Conservation (phyloP, 2,888 invertebrate species). For the Eledona agricola region DNA sequence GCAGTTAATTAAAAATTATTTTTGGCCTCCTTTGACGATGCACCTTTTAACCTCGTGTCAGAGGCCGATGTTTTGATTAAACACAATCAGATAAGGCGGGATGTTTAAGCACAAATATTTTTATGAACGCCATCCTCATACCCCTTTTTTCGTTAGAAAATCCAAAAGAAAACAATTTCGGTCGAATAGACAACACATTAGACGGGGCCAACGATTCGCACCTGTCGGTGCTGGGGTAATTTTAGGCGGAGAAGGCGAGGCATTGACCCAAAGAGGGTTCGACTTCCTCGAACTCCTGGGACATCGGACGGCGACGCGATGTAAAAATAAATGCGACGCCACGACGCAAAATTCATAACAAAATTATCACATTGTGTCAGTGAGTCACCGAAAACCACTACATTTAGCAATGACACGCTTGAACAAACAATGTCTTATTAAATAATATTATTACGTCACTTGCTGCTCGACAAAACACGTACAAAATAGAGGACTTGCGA, state of each 20-base stretch:
- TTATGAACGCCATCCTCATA: slow-evolving; percentile 25
- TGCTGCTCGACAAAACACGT: too few relatives aligned
- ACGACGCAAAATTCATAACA: neutral
- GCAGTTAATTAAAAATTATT: slow-evolving; percentile 30
- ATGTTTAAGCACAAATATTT: slow-evolving; percentile 28
- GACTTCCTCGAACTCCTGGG: slow-evolving; percentile 13
- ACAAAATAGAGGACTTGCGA: too few relatives aligned
- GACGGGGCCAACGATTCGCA: slow-evolving; percentile 28
- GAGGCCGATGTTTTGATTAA: slow-evolving; percentile 32
- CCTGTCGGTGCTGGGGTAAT: slow-evolving; percentile 25
- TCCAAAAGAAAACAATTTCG: slow-evolving; percentile 18
- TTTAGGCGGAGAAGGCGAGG: slow-evolving; percentile 15
- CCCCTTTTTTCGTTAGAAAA: too few relatives aligned
- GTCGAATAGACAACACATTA: slow-evolving; percentile 26
- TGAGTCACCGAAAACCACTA: slow-evolving; percentile 11
- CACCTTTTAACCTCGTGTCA: slow-evolving; percentile 33
- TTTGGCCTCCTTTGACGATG: slow-evolving; percentile 30
- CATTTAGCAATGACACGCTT: slow-evolving; percentile 7
- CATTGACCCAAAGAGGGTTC: slow-evolving; percentile 18
- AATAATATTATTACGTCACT: neutral
- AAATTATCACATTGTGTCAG: slow-evolving; percentile 1
- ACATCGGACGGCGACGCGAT: neutral
- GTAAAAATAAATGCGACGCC: neutral
- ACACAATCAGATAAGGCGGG: slow-evolving; percentile 29
- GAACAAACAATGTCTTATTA: neutral